Conservation (phyloP, 64 coral and sea anemone species). For the Platygyra sinensis region DNA sequence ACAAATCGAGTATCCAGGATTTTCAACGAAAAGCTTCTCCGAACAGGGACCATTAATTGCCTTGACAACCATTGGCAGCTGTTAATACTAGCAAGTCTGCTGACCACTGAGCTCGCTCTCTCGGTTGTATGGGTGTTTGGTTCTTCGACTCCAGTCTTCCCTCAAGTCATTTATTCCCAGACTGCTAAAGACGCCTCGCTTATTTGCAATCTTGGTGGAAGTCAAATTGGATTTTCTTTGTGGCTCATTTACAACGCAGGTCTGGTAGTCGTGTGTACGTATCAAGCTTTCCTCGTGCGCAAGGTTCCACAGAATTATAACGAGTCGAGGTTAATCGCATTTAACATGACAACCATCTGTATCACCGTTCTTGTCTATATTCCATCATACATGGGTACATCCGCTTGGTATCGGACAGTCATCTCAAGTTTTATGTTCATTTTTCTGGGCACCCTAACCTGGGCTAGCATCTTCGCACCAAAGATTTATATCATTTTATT, state of each 20-base stretch:
- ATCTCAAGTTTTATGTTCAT: slow-evolving; percentile 69
- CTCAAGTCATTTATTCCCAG: slow-evolving; percentile 34
- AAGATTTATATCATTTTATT: slow-evolving; percentile 78
- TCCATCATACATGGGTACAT: slow-evolving; percentile 74
- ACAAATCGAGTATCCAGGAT: slow-evolving; percentile 76
- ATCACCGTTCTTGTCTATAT: slow-evolving; percentile 76
- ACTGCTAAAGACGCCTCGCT: slow-evolving; percentile 43
- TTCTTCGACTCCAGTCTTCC: neutral
- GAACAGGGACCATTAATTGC: slow-evolving; percentile 59
- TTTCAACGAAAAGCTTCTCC: slow-evolving; percentile 75
- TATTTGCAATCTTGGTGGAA: slow-evolving; percentile 54
- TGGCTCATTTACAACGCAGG: slow-evolving; percentile 83
- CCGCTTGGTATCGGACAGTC: slow-evolving; percentile 68
- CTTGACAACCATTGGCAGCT: slow-evolving; percentile 74
- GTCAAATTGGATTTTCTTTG: slow-evolving; percentile 56
- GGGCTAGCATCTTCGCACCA: slow-evolving; percentile 73
- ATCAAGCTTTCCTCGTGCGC: slow-evolving; percentile 68
- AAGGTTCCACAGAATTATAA: slow-evolving; percentile 81
- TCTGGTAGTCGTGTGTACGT: slow-evolving; percentile 65
- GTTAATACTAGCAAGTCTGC: slow-evolving; percentile 48
- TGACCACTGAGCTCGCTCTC: slow-evolving; percentile 45
- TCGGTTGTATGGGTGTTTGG: slow-evolving; percentile 67
- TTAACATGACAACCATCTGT: slow-evolving; percentile 74
- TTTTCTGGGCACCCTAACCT: slow-evolving; percentile 60
- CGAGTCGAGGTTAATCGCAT: slow-evolving; percentile 76